Evolutionary conservation across 1,140 invertebrate species (phyloP).

Genomic region (Drosophila novamexicana): DNA sequence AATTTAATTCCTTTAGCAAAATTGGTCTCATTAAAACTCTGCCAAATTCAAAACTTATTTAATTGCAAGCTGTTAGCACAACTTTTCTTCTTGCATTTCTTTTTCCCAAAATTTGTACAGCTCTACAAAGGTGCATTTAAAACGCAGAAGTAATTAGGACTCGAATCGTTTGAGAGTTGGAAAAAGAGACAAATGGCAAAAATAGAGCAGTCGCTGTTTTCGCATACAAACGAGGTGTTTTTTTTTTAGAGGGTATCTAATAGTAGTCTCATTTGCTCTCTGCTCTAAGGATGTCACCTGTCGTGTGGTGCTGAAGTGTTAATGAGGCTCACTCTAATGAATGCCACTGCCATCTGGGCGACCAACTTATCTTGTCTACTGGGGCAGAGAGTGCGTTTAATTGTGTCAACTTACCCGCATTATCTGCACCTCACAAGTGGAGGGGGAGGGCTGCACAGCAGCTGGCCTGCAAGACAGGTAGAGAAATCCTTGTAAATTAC

Average conservation of each 20-base stretch:
- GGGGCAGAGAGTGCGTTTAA: constrained; percentile 40
- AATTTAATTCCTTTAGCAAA: too few relatives aligned
- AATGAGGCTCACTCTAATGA: constrained; percentile 58
- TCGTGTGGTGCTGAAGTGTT: constrained; percentile 48
- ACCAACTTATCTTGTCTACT: constrained; percentile 3
- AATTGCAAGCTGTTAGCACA: too few relatives aligned
- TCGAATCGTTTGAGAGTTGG: too few relatives aligned
- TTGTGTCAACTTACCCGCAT: constrained; percentile 65
- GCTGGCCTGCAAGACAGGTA: constrained; percentile 16
- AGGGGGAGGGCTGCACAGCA: background rate
- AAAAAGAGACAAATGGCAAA: too few relatives aligned
- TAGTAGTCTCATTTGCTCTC: background rate
- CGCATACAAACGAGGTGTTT: too few relatives aligned
- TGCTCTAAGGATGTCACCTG: constrained; percentile 19
- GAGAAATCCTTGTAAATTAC: constrained; percentile 43
- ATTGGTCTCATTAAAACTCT: too few relatives aligned
- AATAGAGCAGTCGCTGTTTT: too few relatives aligned
- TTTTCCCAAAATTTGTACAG: too few relatives aligned
- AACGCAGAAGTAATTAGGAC: too few relatives aligned
- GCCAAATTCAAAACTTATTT: too few relatives aligned
- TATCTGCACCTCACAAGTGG: constrained; percentile 27
- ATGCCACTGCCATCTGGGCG: constrained; percentile 30
- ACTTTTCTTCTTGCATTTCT: too few relatives aligned
- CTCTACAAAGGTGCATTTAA: too few relatives aligned
- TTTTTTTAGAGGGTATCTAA: background rate